Evolutionary conservation across 92 coral and sea anemone species (phyloP), one percentile per base, ranked within the genome.

Genomic region (Diadumene lineata): DNA sequence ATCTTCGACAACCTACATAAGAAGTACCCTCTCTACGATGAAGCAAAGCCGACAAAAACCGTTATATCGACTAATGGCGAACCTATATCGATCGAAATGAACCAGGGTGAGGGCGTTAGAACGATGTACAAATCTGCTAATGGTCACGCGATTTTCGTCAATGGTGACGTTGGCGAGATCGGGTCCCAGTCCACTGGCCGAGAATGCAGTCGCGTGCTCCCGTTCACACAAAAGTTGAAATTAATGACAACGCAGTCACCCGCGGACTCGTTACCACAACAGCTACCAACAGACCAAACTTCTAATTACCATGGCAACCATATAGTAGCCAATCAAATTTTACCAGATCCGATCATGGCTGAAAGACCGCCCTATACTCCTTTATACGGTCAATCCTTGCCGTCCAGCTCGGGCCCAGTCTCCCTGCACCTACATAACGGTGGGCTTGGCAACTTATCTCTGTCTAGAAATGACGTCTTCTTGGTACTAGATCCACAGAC

Each of bases 161-260:
- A 62, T 25, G 31, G 3, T 46, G 61, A 26, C 21, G 72, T 34
- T 22, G 38, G 21, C 55, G 7, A 38, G 53, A 16, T 9, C 2
- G 6, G 8, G 19, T 15, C 58, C 58, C 58, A 53, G 48, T 38
- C 48, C 48, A 62, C 67, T 13, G 70, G 29, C 11, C 46, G 32
- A 1, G 70, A 57, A 18, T 19, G 11, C 7, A 26, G 24, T 0
- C 33, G 67, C 15, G 34, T 18, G 32, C 71, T 79, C 34, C 78
- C 78, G 4, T 79, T 79, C 76, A 79, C 84, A 4, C 69, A 71
- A 51, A 50, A 78, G 71, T 53, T 79, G 1, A 70, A 68, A 31
- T 70, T 70, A 78, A 70, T 79, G 44, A 70, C 84, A 1, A 62
- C 67, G 72, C 68, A 27, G 0, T 78, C 82, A 23, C 82, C 75